Conservation (phyloP, 1,140 invertebrate species). For the Maniola jurtina region DNA sequence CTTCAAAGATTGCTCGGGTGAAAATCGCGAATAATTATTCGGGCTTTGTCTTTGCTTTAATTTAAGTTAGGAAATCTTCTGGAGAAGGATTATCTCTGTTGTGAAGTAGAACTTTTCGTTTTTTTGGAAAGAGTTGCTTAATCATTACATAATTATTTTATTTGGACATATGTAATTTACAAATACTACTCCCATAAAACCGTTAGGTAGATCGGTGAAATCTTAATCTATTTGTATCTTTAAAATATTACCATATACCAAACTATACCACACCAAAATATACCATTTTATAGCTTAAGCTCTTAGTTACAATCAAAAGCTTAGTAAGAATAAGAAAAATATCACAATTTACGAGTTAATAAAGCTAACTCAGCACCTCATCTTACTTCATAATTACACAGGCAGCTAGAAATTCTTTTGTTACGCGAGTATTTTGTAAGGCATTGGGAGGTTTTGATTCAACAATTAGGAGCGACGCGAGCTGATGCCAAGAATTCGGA, state of each 20-base stretch:
- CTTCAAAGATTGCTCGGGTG: slow-evolving; percentile 40
- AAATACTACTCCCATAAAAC: no score
- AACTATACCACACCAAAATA: no score
- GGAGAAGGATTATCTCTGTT: neutral
- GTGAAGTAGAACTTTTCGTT: slow-evolving; percentile 3
- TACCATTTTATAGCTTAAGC: no score
- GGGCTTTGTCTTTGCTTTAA: slow-evolving; percentile 24
- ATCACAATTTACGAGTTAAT: neutral
- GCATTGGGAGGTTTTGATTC: slow-evolving; percentile 37
- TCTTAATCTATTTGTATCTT: no score
- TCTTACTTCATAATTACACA: slow-evolving; percentile 21
- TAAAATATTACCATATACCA: no score
- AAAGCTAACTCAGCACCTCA: neutral
- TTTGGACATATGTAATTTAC: no score
- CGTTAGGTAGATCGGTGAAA: no score
- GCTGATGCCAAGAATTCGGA: slow-evolving; percentile 35
- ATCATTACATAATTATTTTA: no score
- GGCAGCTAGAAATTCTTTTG: slow-evolving; percentile 31
- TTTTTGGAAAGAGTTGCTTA: no score
- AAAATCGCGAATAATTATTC: slow-evolving; percentile 26
- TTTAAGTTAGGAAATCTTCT: neutral
- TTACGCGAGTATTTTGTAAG: slow-evolving; percentile 1
- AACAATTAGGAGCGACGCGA: slow-evolving; percentile 39
- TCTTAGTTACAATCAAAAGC: neutral
- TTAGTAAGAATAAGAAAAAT: neutral